Percentiles rank a stretch among this genome's conserved stretches.
Evolutionary conservation across 2,888 invertebrate species (phyloP).

Genomic region (Priocnemis perturbator): DNA sequence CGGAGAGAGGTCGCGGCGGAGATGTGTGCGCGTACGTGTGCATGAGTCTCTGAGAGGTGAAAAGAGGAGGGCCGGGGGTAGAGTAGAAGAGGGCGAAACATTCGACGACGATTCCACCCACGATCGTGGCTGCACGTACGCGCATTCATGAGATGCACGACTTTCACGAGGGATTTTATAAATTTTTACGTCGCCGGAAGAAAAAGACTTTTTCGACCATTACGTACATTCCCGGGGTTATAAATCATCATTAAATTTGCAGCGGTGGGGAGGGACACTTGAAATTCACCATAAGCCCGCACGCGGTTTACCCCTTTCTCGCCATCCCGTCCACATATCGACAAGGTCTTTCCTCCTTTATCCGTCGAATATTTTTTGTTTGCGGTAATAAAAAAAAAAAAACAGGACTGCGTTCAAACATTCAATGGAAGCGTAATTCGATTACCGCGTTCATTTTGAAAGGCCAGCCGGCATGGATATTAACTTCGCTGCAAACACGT

Average conservation of each 20-base stretch:
- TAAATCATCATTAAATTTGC: too few species aligned
- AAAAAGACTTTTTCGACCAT: constrained; percentile 1
- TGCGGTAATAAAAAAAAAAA: too few species aligned
- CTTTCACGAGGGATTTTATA: constrained; percentile 14
- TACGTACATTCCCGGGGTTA: neutral
- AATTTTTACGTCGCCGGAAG: constrained; percentile 18
- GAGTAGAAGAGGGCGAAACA: constrained; percentile 8
- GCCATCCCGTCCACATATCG: too few species aligned
- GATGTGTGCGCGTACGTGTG: too few species aligned
- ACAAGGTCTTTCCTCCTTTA: too few species aligned
- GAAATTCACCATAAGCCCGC: too few species aligned
- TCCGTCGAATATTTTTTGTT: too few species aligned
- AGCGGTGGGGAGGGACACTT: too few species aligned
- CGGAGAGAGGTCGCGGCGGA: too few species aligned
- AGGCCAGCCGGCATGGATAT: constrained; percentile 16
- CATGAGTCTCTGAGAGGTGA: neutral
- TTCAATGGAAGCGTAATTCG: neutral
- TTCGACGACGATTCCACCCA: constrained; percentile 11
- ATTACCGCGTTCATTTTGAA: constrained; percentile 9
- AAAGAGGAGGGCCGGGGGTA: constrained; percentile 10
- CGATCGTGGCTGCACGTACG: constrained; percentile 16
- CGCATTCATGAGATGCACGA: constrained; percentile 27
- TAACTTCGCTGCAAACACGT: constrained; percentile 30
- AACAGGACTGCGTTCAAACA: too few species aligned
- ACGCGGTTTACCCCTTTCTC: too few species aligned